Conservation (phyloP, 1,140 invertebrate genomes). For the Octopus sinensis region DNA sequence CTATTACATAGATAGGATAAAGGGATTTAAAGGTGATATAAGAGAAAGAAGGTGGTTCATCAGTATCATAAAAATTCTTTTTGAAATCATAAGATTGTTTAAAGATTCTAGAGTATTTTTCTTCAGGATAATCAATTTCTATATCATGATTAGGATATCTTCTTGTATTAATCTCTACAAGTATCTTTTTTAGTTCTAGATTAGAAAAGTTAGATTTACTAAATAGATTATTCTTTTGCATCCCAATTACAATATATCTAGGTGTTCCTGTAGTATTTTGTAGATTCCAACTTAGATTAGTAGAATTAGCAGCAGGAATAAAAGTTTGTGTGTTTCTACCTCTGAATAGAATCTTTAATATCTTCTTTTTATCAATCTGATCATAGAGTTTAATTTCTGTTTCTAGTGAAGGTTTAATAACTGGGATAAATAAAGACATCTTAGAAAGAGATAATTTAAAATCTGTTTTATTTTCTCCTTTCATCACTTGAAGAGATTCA, state of each 20-base stretch:
- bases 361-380: slow-evolving; percentile 1
- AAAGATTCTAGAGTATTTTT: background rate
- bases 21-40: background rate
- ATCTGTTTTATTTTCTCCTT: slow-evolving; percentile 3
- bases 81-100: slow-evolving; percentile 1
- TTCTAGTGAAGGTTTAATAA: background rate
- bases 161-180: background rate
- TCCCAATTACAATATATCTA: background rate
- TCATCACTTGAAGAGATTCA: background rate
- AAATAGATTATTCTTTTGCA: background rate
- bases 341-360: background rate
- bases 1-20: background rate
- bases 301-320: background rate
- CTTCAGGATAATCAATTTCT: background rate
- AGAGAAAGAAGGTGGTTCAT: background rate
- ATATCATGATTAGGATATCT: slow-evolving; percentile 1
- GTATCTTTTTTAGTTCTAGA: background rate
- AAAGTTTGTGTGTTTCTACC: slow-evolving; percentile 3
- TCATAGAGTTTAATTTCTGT: slow-evolving; percentile 3
- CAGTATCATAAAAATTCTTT: background rate
- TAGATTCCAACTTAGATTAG: slow-evolving; percentile 3
- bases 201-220: slow-evolving; percentile 1
- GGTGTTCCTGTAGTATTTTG: background rate
- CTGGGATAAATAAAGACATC: background rate
- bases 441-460: too few relatives aligned